Percentiles rank a stretch among this genome's conserved stretches.
These are phyloP conservation scores for Akabosia matsudoensis DNA, from an alignment of 1,140 invertebrate species.

Conservation along the genomic window DNA sequence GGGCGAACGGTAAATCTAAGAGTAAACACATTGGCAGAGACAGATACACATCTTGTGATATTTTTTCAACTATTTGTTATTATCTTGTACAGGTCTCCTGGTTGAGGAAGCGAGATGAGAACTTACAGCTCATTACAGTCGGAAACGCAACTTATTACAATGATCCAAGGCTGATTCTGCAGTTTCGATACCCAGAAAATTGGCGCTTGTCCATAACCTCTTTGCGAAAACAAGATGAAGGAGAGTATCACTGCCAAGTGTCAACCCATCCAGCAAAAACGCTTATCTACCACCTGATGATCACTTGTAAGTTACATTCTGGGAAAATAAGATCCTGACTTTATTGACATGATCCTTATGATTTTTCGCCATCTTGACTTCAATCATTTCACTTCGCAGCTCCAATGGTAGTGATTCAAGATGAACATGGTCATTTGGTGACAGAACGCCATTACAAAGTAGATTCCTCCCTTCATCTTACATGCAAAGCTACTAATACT, in stretches of 20 bases:
- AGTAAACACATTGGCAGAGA: neutral
- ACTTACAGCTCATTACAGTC: slow-evolving; percentile 57
- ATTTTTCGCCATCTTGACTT: neutral
- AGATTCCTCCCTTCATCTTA: slow-evolving; percentile 66
- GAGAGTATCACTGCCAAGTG: slow-evolving; percentile 54
- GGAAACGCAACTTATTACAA: slow-evolving; percentile 57
- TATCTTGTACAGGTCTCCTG: slow-evolving; percentile 57
- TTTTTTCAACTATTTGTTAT: neutral
- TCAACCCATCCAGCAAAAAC: slow-evolving; percentile 54
- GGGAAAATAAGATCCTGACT: neutral
- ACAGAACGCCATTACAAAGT: slow-evolving; percentile 69
- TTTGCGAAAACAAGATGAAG: slow-evolving; percentile 51
- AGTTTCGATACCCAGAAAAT: slow-evolving; percentile 53
- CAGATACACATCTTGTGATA: no score
- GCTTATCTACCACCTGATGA: slow-evolving; percentile 39
- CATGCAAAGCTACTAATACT: slow-evolving; percentile 58
- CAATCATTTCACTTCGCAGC: slow-evolving; percentile 54
- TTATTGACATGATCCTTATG: no score
- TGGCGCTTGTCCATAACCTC: slow-evolving; percentile 48
- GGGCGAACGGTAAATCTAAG: slow-evolving; percentile 55
- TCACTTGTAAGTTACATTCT: slow-evolving; percentile 40
- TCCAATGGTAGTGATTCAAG: slow-evolving; percentile 64
- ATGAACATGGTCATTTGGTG: slow-evolving; percentile 63
- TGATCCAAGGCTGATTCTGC: slow-evolving; percentile 53
- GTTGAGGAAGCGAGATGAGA: slow-evolving; percentile 54